A percentile compares a stretch with the other conserved stretches of the same genome.
These are phyloP conservation scores for Hofmannophila pseudospretella DNA, from an alignment of 2,888 invertebrate species.

Conservation along the genomic window DNA sequence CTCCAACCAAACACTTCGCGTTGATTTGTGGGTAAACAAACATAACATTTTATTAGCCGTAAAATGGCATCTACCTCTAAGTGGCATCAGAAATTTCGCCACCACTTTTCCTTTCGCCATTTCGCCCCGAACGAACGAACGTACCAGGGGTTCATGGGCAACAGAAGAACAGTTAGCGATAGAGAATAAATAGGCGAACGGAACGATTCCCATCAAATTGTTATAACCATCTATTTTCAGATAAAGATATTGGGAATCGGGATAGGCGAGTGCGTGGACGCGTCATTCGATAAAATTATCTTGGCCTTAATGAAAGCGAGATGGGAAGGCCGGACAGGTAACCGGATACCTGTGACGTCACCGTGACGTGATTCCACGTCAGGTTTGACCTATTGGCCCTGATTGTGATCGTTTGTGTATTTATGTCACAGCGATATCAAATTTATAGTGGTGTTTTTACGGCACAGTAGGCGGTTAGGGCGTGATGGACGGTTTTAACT, in stretches of 20 bases:
- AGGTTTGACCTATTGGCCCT: conserved; percentile 29
- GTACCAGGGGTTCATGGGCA: conserved; percentile 18
- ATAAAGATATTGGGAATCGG: conserved; percentile 45
- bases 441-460: neutral
- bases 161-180: conserved; percentile 10
- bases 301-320: conserved; percentile 64
- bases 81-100: no score
- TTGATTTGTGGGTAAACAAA: conserved; percentile 39
- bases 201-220: conserved; percentile 29
- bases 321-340: conserved; percentile 62
- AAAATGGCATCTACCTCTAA: conserved; percentile 18
- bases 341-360: conserved; percentile 62
- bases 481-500: neutral
- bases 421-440: neutral
- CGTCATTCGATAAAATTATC: conserved; percentile 75
- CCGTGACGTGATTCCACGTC: conserved; percentile 39
- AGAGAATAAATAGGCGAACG: conserved; percentile 25
- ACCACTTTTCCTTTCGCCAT: no score
- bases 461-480: neutral
- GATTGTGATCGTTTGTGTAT: conserved; percentile 16
- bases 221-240: conserved; percentile 52
- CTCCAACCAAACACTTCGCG: conserved; percentile 9
- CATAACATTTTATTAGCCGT: conserved; percentile 21
- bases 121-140: no score
- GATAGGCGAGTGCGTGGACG: conserved; percentile 27